Evolutionary conservation across 2,888 invertebrate species (phyloP).

Genomic region (Branchellion lobata): DNA sequence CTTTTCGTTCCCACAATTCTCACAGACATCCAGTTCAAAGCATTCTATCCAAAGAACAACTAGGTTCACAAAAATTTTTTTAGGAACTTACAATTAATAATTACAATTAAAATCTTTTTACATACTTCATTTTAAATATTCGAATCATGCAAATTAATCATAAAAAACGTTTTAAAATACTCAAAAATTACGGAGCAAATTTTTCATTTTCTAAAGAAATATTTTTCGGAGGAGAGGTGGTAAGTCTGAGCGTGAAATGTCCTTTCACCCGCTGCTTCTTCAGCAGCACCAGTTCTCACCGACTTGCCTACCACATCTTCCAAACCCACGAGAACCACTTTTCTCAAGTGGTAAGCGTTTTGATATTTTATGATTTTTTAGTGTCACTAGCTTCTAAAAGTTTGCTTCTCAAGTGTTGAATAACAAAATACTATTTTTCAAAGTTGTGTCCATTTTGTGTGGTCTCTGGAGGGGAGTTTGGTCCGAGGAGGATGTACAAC

Average conservation of each 20-base stretch:
- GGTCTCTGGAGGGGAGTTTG: background rate
- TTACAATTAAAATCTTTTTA: too few relatives aligned
- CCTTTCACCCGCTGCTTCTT: background rate
- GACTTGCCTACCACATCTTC: background rate
- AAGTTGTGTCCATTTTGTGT: conserved; percentile 9
- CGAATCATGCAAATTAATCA: too few relatives aligned
- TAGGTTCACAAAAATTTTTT: background rate
- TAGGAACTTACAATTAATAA: too few relatives aligned
- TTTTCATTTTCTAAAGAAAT: background rate
- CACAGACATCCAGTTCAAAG: background rate
- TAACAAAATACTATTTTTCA: background rate
- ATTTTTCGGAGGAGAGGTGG: background rate
- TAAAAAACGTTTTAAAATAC: too few relatives aligned
- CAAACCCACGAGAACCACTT: background rate
- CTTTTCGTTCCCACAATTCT: background rate
- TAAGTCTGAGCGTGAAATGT: background rate
- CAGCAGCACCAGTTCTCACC: background rate
- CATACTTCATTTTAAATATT: too few relatives aligned
- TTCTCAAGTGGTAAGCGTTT: background rate
- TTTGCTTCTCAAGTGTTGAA: too few relatives aligned
- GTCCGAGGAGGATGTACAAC: background rate
- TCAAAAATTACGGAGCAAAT: too few relatives aligned
- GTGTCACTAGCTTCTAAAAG: too few relatives aligned
- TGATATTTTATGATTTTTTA: too few relatives aligned
- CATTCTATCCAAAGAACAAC: background rate